A percentile compares a stretch with the other conserved stretches of the same genome.
These are phyloP conservation scores for Falco columbarius DNA, from an alignment of 2,797 vertebrate species.

Conservation along the genomic window DNA sequence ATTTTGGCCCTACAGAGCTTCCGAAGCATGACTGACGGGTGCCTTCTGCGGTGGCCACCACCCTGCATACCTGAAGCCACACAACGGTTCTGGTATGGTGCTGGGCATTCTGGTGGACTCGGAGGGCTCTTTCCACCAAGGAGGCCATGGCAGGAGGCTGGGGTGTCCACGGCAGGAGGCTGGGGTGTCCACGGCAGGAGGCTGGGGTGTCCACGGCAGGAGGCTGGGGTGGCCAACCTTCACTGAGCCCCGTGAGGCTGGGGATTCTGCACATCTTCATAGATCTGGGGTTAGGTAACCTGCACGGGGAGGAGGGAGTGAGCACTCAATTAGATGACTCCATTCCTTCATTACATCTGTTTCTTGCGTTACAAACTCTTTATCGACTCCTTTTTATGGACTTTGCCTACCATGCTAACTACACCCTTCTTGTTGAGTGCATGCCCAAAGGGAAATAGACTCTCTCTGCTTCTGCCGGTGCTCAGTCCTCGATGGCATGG, in stretches of 20 bases:
- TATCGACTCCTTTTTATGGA: not conserved
- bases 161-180: not conserved
- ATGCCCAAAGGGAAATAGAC: not conserved
- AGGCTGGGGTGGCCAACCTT: not conserved
- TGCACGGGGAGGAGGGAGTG: not conserved
- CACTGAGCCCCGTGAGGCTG: not conserved
- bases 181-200: not conserved
- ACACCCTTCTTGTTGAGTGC: not conserved
- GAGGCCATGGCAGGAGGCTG: not conserved
- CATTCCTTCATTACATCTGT: not conserved
- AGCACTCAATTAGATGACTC: not conserved
- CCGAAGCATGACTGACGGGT: not conserved
- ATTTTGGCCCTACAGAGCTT: not conserved
- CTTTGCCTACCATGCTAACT: not conserved
- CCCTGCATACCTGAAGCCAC: rapidly evolving
- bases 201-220: not conserved
- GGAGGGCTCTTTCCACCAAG: not conserved
- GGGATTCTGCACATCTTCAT: not conserved
- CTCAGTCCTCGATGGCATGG: not conserved
- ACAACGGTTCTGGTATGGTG: not conserved
- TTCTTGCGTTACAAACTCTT: not conserved
- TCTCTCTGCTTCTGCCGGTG: not conserved
- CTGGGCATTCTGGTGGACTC: not conserved
- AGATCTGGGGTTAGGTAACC: not conserved
- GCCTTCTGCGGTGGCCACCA: not conserved